A percentile compares a stretch with the other conserved stretches of the same genome.
These are phyloP conservation scores for Equus quagga DNA, from an alignment of 2,113 vertebrate genomes.

Conservation along the genomic window DNA sequence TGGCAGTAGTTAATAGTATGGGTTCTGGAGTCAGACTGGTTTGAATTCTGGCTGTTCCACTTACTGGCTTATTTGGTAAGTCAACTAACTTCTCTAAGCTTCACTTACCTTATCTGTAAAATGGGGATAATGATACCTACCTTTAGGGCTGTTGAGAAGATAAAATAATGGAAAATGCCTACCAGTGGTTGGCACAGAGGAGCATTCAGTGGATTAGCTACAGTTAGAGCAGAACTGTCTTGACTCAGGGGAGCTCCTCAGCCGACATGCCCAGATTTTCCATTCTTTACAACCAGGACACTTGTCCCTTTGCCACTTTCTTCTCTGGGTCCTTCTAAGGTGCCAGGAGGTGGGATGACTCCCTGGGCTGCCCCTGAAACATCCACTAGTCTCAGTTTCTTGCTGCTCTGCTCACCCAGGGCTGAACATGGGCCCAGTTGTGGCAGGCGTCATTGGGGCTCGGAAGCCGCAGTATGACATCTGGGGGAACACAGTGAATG, in stretches of 20 bases:
- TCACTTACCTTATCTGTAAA: background rate
- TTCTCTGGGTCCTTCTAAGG: background rate
- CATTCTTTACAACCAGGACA: background rate
- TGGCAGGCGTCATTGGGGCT: conserved; percentile 96
- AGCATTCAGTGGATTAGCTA: background rate
- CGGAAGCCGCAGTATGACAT: conserved; percentile 97
- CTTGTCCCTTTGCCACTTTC: background rate
- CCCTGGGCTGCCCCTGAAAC: background rate
- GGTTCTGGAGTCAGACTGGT: background rate
- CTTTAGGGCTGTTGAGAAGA: background rate
- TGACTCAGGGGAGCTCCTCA: background rate
- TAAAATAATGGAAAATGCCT: background rate
- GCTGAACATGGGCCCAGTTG: conserved; percentile 96
- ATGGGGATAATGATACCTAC: background rate
- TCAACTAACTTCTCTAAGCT: background rate
- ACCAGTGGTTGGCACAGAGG: background rate
- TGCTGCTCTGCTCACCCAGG: conserved; percentile 84
- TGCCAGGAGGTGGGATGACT: background rate
- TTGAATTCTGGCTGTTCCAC: background rate
- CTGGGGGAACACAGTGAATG: conserved; percentile 98
- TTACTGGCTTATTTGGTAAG: background rate
- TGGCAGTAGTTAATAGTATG: background rate
- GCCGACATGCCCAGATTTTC: background rate
- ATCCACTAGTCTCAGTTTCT: background rate
- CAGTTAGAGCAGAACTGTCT: background rate